Conservation (phyloP, 37 sponge, comb jelly and placozoan species). For the Amphimedon queenslandica region DNA sequence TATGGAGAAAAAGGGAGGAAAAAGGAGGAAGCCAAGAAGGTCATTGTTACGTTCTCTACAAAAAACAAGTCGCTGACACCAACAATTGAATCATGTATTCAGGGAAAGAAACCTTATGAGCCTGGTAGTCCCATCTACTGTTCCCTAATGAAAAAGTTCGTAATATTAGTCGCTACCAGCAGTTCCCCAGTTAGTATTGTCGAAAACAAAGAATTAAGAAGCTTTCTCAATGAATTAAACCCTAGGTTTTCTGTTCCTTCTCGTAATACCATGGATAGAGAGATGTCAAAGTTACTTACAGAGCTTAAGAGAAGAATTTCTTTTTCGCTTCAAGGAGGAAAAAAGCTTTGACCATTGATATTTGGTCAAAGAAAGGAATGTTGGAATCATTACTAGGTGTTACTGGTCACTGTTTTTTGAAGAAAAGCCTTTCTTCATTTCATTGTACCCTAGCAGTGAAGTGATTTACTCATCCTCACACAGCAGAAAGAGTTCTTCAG, state of each 20-base stretch:
- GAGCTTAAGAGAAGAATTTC: not conserved
- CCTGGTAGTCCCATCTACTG: not conserved
- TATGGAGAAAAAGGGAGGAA: not conserved
- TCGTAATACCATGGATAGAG: no score
- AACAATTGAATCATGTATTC: not conserved
- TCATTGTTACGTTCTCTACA: no score
- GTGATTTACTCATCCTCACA: not conserved
- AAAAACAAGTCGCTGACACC: no score
- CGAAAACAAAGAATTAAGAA: no score
- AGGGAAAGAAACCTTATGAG: not conserved
- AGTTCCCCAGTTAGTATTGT: no score
- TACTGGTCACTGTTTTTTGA: constrained; percentile 21
- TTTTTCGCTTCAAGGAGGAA: not conserved
- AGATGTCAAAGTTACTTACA: no score
- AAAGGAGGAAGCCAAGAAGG: not conserved
- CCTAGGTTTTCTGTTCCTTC: no score
- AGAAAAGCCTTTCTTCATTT: not conserved
- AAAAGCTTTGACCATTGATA: constrained; percentile 6
- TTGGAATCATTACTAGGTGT: constrained; percentile 12
- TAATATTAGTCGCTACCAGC: no score
- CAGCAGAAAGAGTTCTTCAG: not conserved
- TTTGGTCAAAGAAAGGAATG: constrained; percentile 31
- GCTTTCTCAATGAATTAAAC: no score
- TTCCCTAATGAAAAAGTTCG: no score
- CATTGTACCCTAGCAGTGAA: not conserved